Evolutionary conservation across 2,113 vertebrate species (phyloP).

Genomic region (Cyanoramphus novaezelandiae): DNA sequence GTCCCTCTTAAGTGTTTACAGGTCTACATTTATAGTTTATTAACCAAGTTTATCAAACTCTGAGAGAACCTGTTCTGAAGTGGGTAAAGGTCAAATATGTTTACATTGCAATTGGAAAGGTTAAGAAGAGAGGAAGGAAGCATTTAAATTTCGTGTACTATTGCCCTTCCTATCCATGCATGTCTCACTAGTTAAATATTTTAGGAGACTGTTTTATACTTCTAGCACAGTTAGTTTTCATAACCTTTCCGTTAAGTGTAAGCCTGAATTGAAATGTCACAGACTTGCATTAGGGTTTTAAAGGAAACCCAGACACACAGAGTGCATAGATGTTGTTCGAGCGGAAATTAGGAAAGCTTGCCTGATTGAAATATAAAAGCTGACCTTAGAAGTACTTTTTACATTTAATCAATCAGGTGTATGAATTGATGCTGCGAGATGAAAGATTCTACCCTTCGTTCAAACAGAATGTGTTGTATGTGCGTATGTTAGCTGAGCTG

Average conservation of each 20-base stretch:
- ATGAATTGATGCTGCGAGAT: slow-evolving; percentile 94
- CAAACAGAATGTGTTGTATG: slow-evolving; percentile 92
- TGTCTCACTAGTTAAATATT: neutral
- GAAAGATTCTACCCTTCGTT: slow-evolving; percentile 97
- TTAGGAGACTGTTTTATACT: neutral
- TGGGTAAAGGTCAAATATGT: neutral
- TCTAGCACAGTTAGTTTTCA: neutral
- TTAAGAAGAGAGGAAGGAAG: neutral
- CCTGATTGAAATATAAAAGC: neutral
- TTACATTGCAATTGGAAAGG: neutral
- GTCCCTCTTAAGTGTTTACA: neutral
- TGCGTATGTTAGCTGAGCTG: slow-evolving; percentile 95
- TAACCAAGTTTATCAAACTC: neutral
- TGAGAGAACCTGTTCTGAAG: neutral
- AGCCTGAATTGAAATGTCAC: neutral
- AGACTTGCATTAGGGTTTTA: neutral
- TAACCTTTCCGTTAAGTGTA: neutral
- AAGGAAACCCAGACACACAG: neutral
- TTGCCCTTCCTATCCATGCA: neutral
- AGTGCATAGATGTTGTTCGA: neutral
- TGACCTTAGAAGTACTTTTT: neutral
- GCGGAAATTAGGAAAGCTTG: neutral
- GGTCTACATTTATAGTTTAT: neutral
- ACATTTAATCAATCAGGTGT: slow-evolving; percentile 74
- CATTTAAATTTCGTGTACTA: neutral